These are phyloP conservation scores for Bryconaethiops microstoma DNA, from an alignment of 2,797 vertebrate genomes.

Conservation along the genomic window DNA sequence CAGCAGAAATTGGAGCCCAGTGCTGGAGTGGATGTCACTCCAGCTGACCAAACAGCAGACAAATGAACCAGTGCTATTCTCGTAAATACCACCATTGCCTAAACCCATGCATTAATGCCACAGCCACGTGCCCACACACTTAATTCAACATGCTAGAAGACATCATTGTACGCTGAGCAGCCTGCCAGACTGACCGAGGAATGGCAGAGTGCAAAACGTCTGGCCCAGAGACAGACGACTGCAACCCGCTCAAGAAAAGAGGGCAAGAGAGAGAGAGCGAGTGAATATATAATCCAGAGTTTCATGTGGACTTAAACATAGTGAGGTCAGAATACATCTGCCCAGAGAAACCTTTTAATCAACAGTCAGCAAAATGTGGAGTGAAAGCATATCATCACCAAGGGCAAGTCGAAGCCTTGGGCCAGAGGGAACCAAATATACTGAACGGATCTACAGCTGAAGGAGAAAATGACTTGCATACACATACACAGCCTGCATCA, in stretches of 20 bases:
- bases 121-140: slow-evolving; percentile 52
- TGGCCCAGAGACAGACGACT: not conserved
- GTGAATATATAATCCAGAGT: not conserved
- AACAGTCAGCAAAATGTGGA: slow-evolving; percentile 65
- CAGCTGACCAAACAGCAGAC: slow-evolving; percentile 74
- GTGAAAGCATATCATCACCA: slow-evolving; percentile 62
- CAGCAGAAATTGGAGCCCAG: not conserved
- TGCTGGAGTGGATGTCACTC: slow-evolving; percentile 30
- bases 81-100: slow-evolving; percentile 62
- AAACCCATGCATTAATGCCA: slow-evolving; percentile 60
- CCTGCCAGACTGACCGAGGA: slow-evolving; percentile 11
- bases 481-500: not conserved
- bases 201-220: not conserved
- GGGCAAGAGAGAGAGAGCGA: not conserved
- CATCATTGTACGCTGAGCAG: not conserved
- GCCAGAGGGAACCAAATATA: not conserved
- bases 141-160: slow-evolving; percentile 26
- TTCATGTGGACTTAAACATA: not conserved
- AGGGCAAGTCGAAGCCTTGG: slow-evolving; percentile 16
- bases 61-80: slow-evolving; percentile 55
- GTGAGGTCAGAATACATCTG: slow-evolving; percentile 16
- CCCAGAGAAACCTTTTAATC: slow-evolving; percentile 14
- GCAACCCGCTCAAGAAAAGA: not conserved
- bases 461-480: not conserved
- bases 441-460: not conserved